A percentile compares a stretch with the other conserved stretches of the same genome.
phyloP scores from a whole-genome alignment of 2,113 vertebrate species.

The Gopherus flavomarginatus region DNA sequence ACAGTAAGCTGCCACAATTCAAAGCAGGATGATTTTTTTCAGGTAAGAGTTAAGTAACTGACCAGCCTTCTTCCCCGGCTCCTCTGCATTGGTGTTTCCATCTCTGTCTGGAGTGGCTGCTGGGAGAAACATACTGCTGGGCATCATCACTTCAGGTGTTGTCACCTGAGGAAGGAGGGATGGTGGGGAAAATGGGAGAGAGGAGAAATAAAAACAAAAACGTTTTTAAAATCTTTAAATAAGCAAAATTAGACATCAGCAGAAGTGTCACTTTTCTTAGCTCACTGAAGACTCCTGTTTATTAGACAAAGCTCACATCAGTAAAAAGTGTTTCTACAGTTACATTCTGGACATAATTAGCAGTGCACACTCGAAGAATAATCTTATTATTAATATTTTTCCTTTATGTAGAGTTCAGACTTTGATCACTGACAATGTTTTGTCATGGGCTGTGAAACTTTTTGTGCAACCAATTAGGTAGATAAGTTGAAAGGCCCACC shows the following conservation, averaged over 20 bases:
- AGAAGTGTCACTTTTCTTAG: slow-evolving; percentile 73
- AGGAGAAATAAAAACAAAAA: slow-evolving; percentile 31
- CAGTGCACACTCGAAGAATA: slow-evolving; percentile 82
- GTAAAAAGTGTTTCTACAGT: slow-evolving; percentile 82
- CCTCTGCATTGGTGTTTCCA: slow-evolving; percentile 82
- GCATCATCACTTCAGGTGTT: slow-evolving; percentile 92
- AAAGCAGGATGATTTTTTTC: not conserved
- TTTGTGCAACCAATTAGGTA: slow-evolving; percentile 89
- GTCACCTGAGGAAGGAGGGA: slow-evolving; percentile 87
- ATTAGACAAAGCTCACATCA: slow-evolving; percentile 82
- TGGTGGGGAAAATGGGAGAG: slow-evolving; percentile 49
- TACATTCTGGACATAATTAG: slow-evolving; percentile 85
- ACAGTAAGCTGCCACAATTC: not conserved
- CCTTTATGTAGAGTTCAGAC: slow-evolving; percentile 85
- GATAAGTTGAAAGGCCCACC: slow-evolving; percentile 87
- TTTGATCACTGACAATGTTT: slow-evolving; percentile 91
- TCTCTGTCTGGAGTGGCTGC: slow-evolving; percentile 88
- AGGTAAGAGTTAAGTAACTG: slow-evolving; percentile 67
- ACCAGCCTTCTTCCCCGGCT: slow-evolving; percentile 91
- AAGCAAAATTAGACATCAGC: slow-evolving; percentile 66
- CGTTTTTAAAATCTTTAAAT: slow-evolving; percentile 56
- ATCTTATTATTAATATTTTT: slow-evolving; percentile 88
- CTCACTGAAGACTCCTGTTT: slow-evolving; percentile 77
- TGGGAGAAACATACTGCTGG: slow-evolving; percentile 96
- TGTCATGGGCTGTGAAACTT: slow-evolving; percentile 88